Evolutionary conservation across 2,888 invertebrate genomes (phyloP), one percentile per base, ranked within the genome.

Genomic region (Willowsia nigromaculata): DNA sequence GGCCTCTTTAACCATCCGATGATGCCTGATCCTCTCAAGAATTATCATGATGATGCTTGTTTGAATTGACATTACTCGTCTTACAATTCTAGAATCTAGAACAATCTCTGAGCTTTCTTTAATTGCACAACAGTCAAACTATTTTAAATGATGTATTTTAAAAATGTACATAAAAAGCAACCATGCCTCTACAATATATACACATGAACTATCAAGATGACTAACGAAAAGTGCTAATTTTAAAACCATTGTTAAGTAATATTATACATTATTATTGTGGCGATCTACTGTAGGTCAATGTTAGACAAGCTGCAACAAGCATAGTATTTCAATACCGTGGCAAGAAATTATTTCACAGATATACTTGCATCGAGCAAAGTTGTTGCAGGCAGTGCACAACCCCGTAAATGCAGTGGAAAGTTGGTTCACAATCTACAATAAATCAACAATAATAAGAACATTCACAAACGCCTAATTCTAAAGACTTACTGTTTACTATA

Each of bases 91-190:
- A 56, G 40, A 15, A 30, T 50, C 71, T 81, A 83, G 62, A 88
- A 88, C 88, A 88, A 88, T 88, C 83, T 83, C 65, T 88, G 88
- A 88, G 88, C 88, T 88, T 88, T 88, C 74, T 88, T 50, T 56
- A 81, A 62, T 30, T 88, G 83, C 83, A 83, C 74, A 74, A 74
- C 74, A 74, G 83, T 82, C 40, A 78, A 47, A 74, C 43, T 74
- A 74, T 74, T 74, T 74, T 47, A 74, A 74, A 74, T 11, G 9
- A 37, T 65, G n/a, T 68, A 74, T 27, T 27, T n/a, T 74, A 47
- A 27, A 25, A n/a, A 74, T 11, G 18, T 13, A 40, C 3, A 65
- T 13, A 43, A 50, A 18, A 27, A 76, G 53, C 3, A 9, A 27
- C n/a, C 11, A 62, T 81, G 40, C 40, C 43, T 81, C 40, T 56